phyloP scores from a whole-genome alignment of 1,140 invertebrate genomes.

The Coboldia fuscipes region DNA sequence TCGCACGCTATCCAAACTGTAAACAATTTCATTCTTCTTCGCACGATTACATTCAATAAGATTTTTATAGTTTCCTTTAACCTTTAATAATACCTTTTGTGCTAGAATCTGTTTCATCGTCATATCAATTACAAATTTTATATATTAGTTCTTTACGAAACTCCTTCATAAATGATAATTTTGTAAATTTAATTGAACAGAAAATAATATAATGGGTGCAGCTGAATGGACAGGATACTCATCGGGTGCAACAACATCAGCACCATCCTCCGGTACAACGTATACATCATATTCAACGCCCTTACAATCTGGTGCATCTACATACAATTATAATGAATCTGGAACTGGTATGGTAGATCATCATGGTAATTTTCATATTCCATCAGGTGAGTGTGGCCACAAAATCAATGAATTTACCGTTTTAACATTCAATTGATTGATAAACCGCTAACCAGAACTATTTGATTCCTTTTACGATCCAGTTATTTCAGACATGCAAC shows the following conservation, averaged over 20 bases:
- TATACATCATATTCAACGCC: neutral
- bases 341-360: constrained; percentile 6
- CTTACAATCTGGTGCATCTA: constrained; percentile 1
- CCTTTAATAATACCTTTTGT: too few relatives aligned
- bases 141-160: too few relatives aligned
- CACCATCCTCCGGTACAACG: constrained; percentile 1
- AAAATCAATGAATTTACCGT: neutral
- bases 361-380: constrained; percentile 13
- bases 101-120: too few relatives aligned
- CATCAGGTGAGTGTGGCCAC: constrained; percentile 4
- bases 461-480: neutral
- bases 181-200: constrained; percentile 11
- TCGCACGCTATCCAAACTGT: too few relatives aligned
- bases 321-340: neutral
- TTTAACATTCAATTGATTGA: too few relatives aligned
- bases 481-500: constrained; percentile 17
- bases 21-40: too few relatives aligned
- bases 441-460: too few relatives aligned
- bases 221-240: constrained; percentile 20
- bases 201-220: constrained; percentile 22
- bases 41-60: too few relatives aligned
- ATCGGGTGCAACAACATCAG: constrained; percentile 1
- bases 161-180: too few relatives aligned
- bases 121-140: too few relatives aligned
- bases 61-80: too few relatives aligned